phyloP scores from a whole-genome alignment of 1,140 invertebrate genomes.

The Caenorhabditis remanei region DNA sequence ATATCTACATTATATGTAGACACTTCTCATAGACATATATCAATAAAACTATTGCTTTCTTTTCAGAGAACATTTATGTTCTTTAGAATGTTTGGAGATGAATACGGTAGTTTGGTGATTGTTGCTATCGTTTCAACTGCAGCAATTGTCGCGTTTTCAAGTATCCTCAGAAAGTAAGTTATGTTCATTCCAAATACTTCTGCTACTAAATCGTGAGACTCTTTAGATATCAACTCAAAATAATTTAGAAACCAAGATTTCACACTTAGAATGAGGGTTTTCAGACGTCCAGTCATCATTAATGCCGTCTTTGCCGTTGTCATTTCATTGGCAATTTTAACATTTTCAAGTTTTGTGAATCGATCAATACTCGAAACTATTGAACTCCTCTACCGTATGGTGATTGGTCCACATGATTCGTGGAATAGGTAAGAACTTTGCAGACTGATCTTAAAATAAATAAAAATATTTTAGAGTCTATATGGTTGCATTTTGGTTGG shows the following conservation, averaged over 20 bases:
- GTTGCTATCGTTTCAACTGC: not conserved
- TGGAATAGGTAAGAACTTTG: conserved; percentile 2
- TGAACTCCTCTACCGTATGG: conserved; percentile 5
- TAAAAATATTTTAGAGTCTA: conserved; percentile 51
- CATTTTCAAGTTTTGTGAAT: conserved; percentile 13
- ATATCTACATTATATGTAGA: conserved; percentile 41
- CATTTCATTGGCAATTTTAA: not conserved
- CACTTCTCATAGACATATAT: not conserved
- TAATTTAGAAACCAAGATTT: too few relatives aligned
- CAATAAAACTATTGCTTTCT: not conserved
- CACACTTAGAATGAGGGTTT: too few relatives aligned
- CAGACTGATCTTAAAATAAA: not conserved
- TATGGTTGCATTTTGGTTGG: conserved; percentile 55
- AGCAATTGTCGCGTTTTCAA: not conserved
- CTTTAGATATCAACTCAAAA: not conserved
- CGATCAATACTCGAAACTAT: conserved; percentile 16
- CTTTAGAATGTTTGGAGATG: conserved; percentile 41
- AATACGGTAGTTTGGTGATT: conserved; percentile 23
- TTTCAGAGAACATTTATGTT: not conserved
- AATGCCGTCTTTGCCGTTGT: conserved; percentile 1
- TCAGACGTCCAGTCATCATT: conserved; percentile 11
- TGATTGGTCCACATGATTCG: not conserved
- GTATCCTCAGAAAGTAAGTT: not conserved
- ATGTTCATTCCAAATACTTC: not conserved
- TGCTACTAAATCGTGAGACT: not conserved